phyloP scores from a whole-genome alignment of 2,797 vertebrate genomes.

The Vultur gryphus region DNA sequence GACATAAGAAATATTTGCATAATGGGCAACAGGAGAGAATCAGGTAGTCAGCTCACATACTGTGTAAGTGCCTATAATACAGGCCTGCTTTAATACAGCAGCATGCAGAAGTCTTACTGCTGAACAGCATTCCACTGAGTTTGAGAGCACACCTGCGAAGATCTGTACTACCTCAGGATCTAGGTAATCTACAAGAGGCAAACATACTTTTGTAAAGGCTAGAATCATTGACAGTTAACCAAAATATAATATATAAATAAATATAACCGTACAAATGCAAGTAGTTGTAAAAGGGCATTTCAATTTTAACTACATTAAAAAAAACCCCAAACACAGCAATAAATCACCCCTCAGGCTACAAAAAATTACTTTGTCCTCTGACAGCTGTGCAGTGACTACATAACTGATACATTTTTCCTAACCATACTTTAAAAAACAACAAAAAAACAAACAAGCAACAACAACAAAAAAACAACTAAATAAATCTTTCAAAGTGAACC shows the following conservation, averaged over 20 bases:
- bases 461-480: neutral
- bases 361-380: neutral
- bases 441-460: neutral
- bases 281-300: neutral
- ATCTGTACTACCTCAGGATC: neutral
- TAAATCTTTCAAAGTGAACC: neutral
- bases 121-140: neutral
- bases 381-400: neutral
- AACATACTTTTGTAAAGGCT: neutral
- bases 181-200: neutral
- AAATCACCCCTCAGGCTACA: neutral
- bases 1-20: neutral
- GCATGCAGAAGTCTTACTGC: neutral
- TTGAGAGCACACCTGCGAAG: neutral
- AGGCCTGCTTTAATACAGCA: neutral
- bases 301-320: neutral
- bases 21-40: neutral
- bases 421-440: neutral
- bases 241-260: neutral
- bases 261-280: accelerated
- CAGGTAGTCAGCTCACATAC: neutral
- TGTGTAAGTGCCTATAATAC: neutral
- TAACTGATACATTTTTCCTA: neutral
- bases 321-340: neutral
- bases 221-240: neutral